A percentile compares a stretch with the other conserved stretches of the same genome.
Evolutionary conservation across 2,888 invertebrate species (phyloP).

Genomic region (Acutogordius australiensis): DNA sequence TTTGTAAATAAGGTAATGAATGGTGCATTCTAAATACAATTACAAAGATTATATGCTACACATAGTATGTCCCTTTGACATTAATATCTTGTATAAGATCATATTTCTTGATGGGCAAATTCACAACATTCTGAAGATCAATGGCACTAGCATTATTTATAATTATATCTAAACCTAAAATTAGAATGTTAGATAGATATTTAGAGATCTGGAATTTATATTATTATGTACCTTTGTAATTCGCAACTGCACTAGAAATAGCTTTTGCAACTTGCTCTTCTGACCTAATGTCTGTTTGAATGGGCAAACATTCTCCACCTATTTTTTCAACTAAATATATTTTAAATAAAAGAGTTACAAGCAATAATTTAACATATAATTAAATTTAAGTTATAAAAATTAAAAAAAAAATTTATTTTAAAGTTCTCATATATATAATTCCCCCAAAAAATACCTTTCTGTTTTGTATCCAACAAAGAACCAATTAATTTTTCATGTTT

Average conservation of each 20-base stretch:
- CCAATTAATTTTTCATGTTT: neutral
- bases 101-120: neutral
- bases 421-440: too few relatives aligned
- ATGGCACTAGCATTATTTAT: constrained; percentile 9
- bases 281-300: constrained; percentile 55
- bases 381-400: too few relatives aligned
- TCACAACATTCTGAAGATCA: neutral
- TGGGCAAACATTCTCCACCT: constrained; percentile 56
- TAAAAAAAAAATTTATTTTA: too few relatives aligned
- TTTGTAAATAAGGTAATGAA: constrained; percentile 54
- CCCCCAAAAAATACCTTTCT: too few relatives aligned
- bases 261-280: constrained; percentile 34
- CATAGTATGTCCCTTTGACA: neutral
- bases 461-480: too few relatives aligned
- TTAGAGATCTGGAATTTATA: neutral
- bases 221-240: neutral
- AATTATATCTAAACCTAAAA: neutral
- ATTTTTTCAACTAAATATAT: constrained; percentile 37
- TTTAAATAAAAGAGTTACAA: neutral
- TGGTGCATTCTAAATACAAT: constrained; percentile 44
- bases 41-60: neutral
- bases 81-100: constrained; percentile 8
- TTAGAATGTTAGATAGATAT: neutral
- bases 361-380: neutral
- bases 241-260: constrained; percentile 21